Evolutionary conservation across 2,888 invertebrate genomes (phyloP).

Genomic region (Epiperipatus broadwayi): DNA sequence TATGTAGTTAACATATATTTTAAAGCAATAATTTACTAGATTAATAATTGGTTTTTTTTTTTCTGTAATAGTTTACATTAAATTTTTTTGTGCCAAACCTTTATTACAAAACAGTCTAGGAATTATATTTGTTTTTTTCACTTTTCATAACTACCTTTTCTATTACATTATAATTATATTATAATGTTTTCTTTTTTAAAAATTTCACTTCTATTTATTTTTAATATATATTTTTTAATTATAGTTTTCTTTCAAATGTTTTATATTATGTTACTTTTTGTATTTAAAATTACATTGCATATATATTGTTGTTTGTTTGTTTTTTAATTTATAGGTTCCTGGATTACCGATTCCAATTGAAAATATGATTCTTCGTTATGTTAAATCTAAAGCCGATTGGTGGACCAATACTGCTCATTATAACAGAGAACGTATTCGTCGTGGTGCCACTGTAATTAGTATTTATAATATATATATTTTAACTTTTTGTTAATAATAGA

Average conservation of each 20-base stretch:
- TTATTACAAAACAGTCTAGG: too few species aligned
- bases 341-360: constrained; percentile 97
- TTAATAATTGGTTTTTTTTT: too few species aligned
- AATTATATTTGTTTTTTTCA: too few species aligned
- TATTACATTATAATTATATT: too few species aligned
- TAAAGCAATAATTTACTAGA: too few species aligned
- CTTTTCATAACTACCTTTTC: too few species aligned
- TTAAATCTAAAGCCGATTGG: constrained; percentile 99
- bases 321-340: constrained; percentile 45
- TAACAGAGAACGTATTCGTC: constrained; percentile 89
- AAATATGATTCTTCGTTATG: constrained; percentile 98
- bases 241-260: background rate
- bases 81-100: too few species aligned
- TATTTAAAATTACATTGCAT: background rate
- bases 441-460: constrained; percentile 99
- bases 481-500: constrained; percentile 15
- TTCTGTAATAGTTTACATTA: too few species aligned
- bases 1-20: too few species aligned
- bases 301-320: constrained; percentile 5
- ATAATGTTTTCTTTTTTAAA: background rate
- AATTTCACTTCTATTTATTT: background rate
- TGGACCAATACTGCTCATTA: constrained; percentile 99
- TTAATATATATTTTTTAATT: background rate
- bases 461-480: background rate
- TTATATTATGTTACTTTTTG: background rate